Base-by-base conservation (phyloP, 2,888 invertebrate genomes). In the Steromphala cineraria region DNA sequence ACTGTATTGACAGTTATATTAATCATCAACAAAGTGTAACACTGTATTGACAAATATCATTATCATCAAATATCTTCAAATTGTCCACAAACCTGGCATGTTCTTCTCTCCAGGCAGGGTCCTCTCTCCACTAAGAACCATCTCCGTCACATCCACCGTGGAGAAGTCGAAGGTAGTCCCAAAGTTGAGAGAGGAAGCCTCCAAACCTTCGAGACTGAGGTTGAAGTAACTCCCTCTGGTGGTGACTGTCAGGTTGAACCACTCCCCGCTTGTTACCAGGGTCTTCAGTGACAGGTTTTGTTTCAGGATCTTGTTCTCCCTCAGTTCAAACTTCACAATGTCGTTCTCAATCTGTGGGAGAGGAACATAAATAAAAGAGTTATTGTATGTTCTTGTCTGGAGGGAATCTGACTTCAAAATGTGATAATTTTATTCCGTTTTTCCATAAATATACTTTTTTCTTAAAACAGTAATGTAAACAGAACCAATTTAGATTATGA, bases 161-260 rank as follows among this genome's bases (percentile, higher is more conserved):
- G 98, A 95, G 91, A 98, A 98, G 92, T 98, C 97, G 91, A 98
- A 98, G 0, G 97, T 96, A 7, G 62, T 55, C 24, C 56, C 80
- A 53, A 85, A 85, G 71, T 83, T 80, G 76, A 83, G 84, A 7
- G 78, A 24, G 19, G 13, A 24, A 87, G 98, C 95, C 15, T 98
- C 94, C 67, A 97, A 94, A 1, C 97, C 98, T 90, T 97, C 95
- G 67, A 95, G 94, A 91, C 95, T 95, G 46, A 96, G 95, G 19
- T 71, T 80, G 17, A 85, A 81, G 15, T 80, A 81, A 79, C 76
- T 77, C 78, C 89, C 89, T 40, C 84, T 84, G 0, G 89, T 82
- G 40, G 85, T 82, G 36, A 98, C 93, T 0, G 97, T 97, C 4
- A 98, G 94, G 91, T 97, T 97, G 92, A 98, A 98, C 98, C 98